Evolutionary conservation across 2,797 vertebrate genomes (phyloP).

Genomic region (Pipistrellus pygmaeus): DNA sequence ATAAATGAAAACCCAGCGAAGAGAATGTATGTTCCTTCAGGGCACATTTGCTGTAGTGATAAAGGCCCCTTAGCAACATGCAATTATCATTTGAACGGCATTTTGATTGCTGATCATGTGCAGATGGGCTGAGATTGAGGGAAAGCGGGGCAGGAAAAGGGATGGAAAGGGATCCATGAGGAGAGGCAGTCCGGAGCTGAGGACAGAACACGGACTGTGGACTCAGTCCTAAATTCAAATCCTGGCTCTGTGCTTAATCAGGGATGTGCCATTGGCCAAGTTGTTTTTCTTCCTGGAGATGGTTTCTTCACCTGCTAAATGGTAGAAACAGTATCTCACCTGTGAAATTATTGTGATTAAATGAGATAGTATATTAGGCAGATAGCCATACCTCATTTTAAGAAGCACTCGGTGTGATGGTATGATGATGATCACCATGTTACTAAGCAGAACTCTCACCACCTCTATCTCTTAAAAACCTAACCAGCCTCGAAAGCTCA

Average conservation of each 20-base stretch:
- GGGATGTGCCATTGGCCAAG: not conserved
- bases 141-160: not conserved
- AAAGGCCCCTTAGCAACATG: not conserved
- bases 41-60: not conserved
- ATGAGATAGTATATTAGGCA: not conserved
- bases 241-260: not conserved
- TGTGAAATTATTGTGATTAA: slow-evolving; percentile 27
- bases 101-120: not conserved
- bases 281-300: slow-evolving; percentile 25
- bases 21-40: not conserved
- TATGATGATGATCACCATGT: not conserved
- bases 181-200: not conserved
- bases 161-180: not conserved
- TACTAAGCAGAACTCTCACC: not conserved
- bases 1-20: not conserved
- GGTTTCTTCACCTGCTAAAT: not conserved
- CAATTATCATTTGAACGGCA: not conserved
- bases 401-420: not conserved
- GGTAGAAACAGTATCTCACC: not conserved
- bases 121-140: not conserved
- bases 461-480: not conserved
- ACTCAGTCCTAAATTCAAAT: not conserved
- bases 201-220: not conserved
- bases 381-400: not conserved
- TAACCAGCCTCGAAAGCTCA: slow-evolving; percentile 6